A percentile compares a stretch with the other conserved stretches of the same genome.
Conservation (phyloP, 2,888 invertebrate species). For the Incurvaria masculella region DNA sequence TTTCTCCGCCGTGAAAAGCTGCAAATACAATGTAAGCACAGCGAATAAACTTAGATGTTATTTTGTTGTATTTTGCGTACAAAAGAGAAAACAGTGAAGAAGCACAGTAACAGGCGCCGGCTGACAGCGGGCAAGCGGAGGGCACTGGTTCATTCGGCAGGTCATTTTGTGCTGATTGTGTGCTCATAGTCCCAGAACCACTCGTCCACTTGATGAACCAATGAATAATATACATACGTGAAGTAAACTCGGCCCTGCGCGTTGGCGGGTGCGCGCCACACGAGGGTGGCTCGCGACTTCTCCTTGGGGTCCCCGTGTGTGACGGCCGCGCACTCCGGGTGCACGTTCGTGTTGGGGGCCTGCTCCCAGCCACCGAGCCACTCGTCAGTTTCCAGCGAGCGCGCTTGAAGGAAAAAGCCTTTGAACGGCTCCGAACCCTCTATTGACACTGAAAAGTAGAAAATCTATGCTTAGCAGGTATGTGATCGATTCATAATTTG, state of each 20-base stretch:
- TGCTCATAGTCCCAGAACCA: too few species aligned
- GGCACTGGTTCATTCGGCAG: too few species aligned
- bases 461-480: conserved; percentile 5
- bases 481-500: conserved; percentile 1
- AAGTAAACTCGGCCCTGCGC: conserved; percentile 70
- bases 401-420: conserved; percentile 82
- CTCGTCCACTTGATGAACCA: too few species aligned
- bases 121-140: too few species aligned
- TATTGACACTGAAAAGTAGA: conserved; percentile 50
- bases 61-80: too few species aligned
- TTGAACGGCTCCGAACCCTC: conserved; percentile 62
- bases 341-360: conserved; percentile 70
- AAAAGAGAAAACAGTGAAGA: too few species aligned
- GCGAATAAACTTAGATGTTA: too few species aligned
- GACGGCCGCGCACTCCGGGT: conserved; percentile 75
- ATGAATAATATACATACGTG: conserved; percentile 76
- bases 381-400: conserved; percentile 65
- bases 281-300: conserved; percentile 67
- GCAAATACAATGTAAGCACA: too few species aligned
- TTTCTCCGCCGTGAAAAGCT: too few species aligned
- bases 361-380: conserved; percentile 76
- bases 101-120: too few species aligned
- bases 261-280: conserved; percentile 72
- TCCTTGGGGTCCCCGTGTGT: conserved; percentile 76
- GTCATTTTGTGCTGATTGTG: too few species aligned